Evolutionary conservation across 2,797 vertebrate genomes (phyloP).

Genomic region (Coccyzus lansbergi): DNA sequence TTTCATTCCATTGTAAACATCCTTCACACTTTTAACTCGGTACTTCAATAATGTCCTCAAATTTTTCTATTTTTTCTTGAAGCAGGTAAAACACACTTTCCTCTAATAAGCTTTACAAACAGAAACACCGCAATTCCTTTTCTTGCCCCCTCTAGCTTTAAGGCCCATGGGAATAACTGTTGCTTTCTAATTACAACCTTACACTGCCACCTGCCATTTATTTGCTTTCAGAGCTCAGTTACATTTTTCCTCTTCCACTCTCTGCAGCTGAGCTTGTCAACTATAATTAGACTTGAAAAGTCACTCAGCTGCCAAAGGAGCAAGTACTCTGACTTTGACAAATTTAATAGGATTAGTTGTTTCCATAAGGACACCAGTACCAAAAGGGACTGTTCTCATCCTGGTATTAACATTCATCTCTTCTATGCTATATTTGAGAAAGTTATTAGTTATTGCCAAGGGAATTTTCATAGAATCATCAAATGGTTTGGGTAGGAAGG

Average conservation of each 20-base stretch:
- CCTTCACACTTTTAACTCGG: neutral
- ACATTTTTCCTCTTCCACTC: neutral
- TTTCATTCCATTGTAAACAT: neutral
- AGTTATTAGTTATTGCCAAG: neutral
- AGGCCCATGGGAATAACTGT: neutral
- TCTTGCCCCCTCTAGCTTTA: neutral
- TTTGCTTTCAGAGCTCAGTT: neutral
- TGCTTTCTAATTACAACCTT: neutral
- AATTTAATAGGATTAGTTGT: constrained; percentile 28
- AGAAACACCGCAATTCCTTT: neutral
- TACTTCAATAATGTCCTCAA: neutral
- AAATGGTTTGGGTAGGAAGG: too few species aligned
- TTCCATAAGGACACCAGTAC: neutral
- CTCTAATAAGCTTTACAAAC: neutral
- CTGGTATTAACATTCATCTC: neutral
- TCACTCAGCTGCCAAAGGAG: constrained; percentile 10
- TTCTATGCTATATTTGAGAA: neutral
- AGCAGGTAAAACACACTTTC: neutral
- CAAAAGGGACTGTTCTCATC: neutral
- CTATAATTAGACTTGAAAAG: constrained; percentile 11
- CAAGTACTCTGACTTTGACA: neutral
- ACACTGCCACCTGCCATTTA: neutral
- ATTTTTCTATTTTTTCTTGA: neutral
- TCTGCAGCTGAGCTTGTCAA: neutral
- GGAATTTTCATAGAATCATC: neutral